Base-by-base conservation (phyloP, 2,888 invertebrate genomes). In the Ormia ochracea region DNA sequence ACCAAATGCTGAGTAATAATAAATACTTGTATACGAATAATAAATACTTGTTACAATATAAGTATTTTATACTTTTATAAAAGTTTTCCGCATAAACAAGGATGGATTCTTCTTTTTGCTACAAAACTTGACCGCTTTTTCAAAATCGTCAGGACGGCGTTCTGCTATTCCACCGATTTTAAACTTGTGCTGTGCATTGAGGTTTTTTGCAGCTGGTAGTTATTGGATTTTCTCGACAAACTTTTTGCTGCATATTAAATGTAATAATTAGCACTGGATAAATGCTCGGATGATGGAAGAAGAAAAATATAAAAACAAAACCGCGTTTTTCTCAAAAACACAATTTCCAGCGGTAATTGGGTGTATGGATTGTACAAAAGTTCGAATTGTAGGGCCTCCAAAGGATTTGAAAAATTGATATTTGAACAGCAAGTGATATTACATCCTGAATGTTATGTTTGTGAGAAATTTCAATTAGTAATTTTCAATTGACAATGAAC, bases 151-250 rank as follows among this genome's bases (percentile, higher is more conserved):
- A n/a, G n/a, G n/a, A n/a, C n/a, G n/a, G n/a, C n/a, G n/a, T n/a
- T n/a, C n/a, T n/a, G n/a, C n/a, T n/a, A n/a, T n/a, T n/a, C n/a
- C n/a, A n/a, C n/a, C n/a, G n/a, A n/a, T n/a, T n/a, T n/a, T n/a
- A n/a, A n/a, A n/a, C n/a, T n/a, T n/a, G n/a, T n/a, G n/a, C 21
- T 43, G 43, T 4, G 43, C 43, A 43, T 43, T 43, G 5, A 43
- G 43, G 3, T 43, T 45, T 61, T 45, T 61, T 61, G 59, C 59
- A 31, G 59, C 38, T 58, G 58, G 58, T 17, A 58, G 58, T 28
- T 61, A 14, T 17, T 26, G 9, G 14, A 50, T 38, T 23, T n/a
- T n/a, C n/a, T n/a, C n/a, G n/a, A n/a, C n/a, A n/a, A n/a, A n/a
- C n/a, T n/a, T n/a, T n/a, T n/a, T 45, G 45, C 6, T 31, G 58